Base-by-base conservation (phyloP, 2,888 invertebrate genomes). In the Apotomis betuletana region DNA sequence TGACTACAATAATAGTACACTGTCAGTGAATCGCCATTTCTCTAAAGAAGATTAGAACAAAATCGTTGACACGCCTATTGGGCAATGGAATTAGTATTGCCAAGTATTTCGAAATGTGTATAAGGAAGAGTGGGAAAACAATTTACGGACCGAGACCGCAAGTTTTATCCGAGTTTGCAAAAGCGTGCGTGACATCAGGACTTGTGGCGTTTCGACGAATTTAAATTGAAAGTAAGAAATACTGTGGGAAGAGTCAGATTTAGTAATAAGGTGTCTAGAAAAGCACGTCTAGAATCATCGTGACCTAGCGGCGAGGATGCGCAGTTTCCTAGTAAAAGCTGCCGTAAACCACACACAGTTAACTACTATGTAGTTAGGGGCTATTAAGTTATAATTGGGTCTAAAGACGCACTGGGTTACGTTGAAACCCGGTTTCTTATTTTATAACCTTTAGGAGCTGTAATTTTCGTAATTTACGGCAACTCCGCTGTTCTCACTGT, bases 1-100 rank as follows among this genome's bases (percentile, higher is more conserved):
- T 77, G 80, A 80, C 81, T 81, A 80, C 80, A 81, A 79, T 76
- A 82, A 84, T 84, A 83, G 79, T 75, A 72, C 73, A 70, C 76
- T 80, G 81, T 79, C 80, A 73, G 75, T 80, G 80, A 82, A 81
- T 83, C 81, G 76, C 75, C 69, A 72, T 70, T 58, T 67, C 70
- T 65, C 62, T 60, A 55, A 49, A 69, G 60, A 59, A 68, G 72
- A 63, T 68, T 54, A 62, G 67, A 57, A 57, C 60, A 73, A 69
- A 75, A 74, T 73, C 67, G 74, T 75, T 74, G 74, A 73, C 67
- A 68, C 54, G 57, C 51, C 15, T 36, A 62, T 71, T 67, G 61
- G 61, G 67, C 44, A 71, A 71, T 67, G 44, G 57, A 57, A 61
- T 36, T 8, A 67, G 49, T 57, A 59, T 71, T 61, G 36, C 67